A percentile compares a stretch with the other conserved stretches of the same genome.
These are phyloP conservation scores for Arrhamphus sclerolepis DNA, from an alignment of 2,797 vertebrate species.

Conservation along the genomic window DNA sequence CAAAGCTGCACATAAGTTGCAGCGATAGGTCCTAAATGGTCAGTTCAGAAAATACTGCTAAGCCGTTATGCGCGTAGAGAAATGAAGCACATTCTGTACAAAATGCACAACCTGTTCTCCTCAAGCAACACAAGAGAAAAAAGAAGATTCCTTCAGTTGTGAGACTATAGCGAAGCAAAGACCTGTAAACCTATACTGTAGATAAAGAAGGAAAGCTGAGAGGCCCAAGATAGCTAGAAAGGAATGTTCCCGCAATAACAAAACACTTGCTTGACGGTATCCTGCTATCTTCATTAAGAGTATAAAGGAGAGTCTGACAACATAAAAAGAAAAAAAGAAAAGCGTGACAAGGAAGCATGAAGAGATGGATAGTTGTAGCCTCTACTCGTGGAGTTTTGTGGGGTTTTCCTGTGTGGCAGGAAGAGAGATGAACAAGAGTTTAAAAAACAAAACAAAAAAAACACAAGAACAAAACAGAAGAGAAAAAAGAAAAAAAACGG, in stretches of 20 bases:
- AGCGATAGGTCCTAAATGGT: not conserved
- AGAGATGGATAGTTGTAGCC: slow-evolving; percentile 33
- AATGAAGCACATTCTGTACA: not conserved
- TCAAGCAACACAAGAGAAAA: slow-evolving; percentile 26
- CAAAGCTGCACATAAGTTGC: slow-evolving; percentile 21
- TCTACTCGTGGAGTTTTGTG: slow-evolving; percentile 26
- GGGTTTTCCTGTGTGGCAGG: slow-evolving; percentile 25
- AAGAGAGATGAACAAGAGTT: slow-evolving; percentile 19
- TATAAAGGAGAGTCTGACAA: slow-evolving; percentile 34
- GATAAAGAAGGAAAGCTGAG: slow-evolving; percentile 55
- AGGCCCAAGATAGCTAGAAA: slow-evolving; percentile 62
- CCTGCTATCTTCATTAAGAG: slow-evolving; percentile 69
- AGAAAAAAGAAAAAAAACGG: slow-evolving; percentile 28
- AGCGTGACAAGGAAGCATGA: slow-evolving; percentile 18
- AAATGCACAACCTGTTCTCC: not conserved
- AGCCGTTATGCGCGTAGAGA: slow-evolving; percentile 4
- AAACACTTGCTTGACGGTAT: slow-evolving; percentile 57
- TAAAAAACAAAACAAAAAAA: not conserved
- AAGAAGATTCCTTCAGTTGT: slow-evolving; percentile 16
- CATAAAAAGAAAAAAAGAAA: slow-evolving; percentile 18
- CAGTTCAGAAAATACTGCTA: slow-evolving; percentile 15
- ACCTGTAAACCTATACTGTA: slow-evolving; percentile 54
- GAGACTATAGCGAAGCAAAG: slow-evolving; percentile 25
- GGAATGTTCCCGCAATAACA: slow-evolving; percentile 73
- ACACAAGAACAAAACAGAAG: too few species aligned